These are phyloP conservation scores for Lutjanus argentimaculatus DNA, from an alignment of 2,797 vertebrate genomes.

Conservation along the genomic window DNA sequence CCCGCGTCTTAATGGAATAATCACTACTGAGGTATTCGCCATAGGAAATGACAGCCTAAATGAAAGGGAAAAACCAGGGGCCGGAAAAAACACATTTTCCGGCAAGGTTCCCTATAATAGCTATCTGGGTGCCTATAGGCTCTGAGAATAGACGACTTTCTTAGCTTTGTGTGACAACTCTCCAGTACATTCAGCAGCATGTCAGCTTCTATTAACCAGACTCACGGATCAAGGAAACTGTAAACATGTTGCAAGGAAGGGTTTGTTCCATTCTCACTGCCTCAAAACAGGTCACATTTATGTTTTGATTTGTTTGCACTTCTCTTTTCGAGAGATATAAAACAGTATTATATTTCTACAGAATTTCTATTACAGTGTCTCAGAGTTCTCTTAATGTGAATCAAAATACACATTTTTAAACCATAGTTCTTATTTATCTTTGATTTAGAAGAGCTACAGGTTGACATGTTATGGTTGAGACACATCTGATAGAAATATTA, in stretches of 20 bases:
- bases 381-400: too few species aligned
- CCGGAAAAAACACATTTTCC: slow-evolving; percentile 58
- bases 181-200: slow-evolving; percentile 18
- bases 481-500: too few species aligned
- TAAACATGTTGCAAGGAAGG: background rate
- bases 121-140: slow-evolving; percentile 40
- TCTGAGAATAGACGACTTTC: slow-evolving; percentile 54
- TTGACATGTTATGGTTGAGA: too few species aligned
- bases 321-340: background rate
- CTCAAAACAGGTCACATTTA: background rate
- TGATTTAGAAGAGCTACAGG: too few species aligned
- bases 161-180: slow-evolving; percentile 23
- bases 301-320: background rate
- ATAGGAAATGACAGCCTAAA: slow-evolving; percentile 72
- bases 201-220: slow-evolving; percentile 25
- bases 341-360: background rate
- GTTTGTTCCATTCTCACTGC: background rate
- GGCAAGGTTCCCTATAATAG: slow-evolving; percentile 55
- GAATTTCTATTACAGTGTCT: too few species aligned
- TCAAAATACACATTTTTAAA: too few species aligned
- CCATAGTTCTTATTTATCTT: too few species aligned
- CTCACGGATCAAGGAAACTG: slow-evolving; percentile 13
- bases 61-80: slow-evolving; percentile 70
- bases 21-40: slow-evolving; percentile 62
- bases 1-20: slow-evolving; percentile 76